Evolutionary conservation across 2,888 invertebrate genomes (phyloP).

Genomic region (Carabus problematicus): DNA sequence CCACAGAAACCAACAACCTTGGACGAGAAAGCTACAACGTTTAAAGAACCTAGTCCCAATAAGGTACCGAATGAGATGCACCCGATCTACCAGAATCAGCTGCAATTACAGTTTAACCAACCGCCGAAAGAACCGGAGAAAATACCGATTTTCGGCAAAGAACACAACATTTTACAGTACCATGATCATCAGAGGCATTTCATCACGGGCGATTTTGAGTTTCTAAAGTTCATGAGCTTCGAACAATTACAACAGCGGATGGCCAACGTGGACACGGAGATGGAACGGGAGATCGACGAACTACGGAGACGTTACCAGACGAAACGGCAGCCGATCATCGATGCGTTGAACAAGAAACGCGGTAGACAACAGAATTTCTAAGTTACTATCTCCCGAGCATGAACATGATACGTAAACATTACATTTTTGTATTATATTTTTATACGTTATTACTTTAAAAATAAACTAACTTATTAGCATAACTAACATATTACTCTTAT

Average conservation of each 20-base stretch:
- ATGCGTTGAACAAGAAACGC: constrained; percentile 94
- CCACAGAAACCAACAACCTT: constrained; percentile 33
- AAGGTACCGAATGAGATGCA: constrained; percentile 27
- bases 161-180: constrained; percentile 18
- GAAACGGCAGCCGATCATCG: constrained; percentile 93
- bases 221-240: constrained; percentile 83
- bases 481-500: not conserved
- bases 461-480: constrained; percentile 20
- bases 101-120: constrained; percentile 66
- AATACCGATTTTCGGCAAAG: constrained; percentile 22
- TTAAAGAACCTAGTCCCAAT: constrained; percentile 19
- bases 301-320: constrained; percentile 88
- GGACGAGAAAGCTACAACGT: constrained; percentile 55
- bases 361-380: constrained; percentile 92
- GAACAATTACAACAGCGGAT: constrained; percentile 88
- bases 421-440: constrained; percentile 39
- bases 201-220: constrained; percentile 82
- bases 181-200: constrained; percentile 65
- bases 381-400: constrained; percentile 44
- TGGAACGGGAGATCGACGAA: constrained; percentile 95
- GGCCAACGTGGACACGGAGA: constrained; percentile 88
- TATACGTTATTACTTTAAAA: constrained; percentile 33
- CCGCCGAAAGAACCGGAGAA: constrained; percentile 30
- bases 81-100: constrained; percentile 63
- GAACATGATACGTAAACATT: not conserved